A percentile compares a stretch with the other conserved stretches of the same genome.
Evolutionary conservation across 2,113 vertebrate genomes (phyloP).

Genomic region (Ginglymostoma cirratum): DNA sequence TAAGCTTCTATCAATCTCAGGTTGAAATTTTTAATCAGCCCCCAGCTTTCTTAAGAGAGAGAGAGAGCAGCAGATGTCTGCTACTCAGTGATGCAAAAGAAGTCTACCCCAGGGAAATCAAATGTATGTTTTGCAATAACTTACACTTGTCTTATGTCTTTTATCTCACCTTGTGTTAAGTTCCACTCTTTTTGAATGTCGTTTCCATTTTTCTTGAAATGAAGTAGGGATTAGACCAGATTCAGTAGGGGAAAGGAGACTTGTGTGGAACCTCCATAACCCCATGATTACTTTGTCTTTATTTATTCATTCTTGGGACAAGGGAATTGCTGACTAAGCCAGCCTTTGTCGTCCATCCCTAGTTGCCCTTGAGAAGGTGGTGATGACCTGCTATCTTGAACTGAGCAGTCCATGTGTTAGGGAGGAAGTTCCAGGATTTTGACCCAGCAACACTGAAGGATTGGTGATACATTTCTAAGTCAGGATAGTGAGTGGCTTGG

Average conservation of each 20-base stretch:
- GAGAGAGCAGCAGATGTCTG: background rate
- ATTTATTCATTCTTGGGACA: no score
- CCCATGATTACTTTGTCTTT: background rate
- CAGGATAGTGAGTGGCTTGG: no score
- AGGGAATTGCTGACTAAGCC: no score
- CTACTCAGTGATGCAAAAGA: background rate
- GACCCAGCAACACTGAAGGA: no score
- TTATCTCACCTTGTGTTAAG: background rate
- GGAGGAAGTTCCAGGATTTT: no score
- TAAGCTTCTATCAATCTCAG: background rate
- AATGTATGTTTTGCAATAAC: background rate
- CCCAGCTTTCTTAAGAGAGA: background rate
- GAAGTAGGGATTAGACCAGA: background rate
- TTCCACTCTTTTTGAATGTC: background rate
- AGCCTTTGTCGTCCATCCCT: no score
- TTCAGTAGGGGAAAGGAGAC: background rate
- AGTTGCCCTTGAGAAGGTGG: no score
- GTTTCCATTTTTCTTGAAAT: background rate
- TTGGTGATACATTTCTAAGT: no score
- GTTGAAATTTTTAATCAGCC: background rate
- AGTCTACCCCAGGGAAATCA: background rate
- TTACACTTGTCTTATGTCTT: background rate
- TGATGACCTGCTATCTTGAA: no score
- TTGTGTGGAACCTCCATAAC: background rate
- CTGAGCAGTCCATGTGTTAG: no score